phyloP scores from a whole-genome alignment of 53 echinoderm and acorn worm genomes.

The Hippasteria phrygiana region DNA sequence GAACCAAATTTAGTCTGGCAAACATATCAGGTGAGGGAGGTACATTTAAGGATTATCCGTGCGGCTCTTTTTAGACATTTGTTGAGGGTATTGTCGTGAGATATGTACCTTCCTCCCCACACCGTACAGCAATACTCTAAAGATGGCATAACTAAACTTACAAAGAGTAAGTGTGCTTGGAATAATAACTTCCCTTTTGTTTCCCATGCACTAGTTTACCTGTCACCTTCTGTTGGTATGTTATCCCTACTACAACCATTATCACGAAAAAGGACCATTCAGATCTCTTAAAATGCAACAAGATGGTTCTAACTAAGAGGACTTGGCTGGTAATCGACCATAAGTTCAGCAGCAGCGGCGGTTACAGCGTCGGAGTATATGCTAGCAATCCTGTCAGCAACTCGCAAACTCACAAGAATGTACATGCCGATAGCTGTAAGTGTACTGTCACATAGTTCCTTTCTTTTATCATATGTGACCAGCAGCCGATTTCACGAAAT shows the following conservation, averaged over 20 bases:
- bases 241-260: not conserved
- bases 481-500: too few relatives aligned
- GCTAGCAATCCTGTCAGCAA: constrained; percentile 40
- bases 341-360: constrained; percentile 10
- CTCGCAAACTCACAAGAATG: constrained; percentile 11
- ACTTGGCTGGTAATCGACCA: constrained; percentile 24
- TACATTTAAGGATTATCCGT: too few relatives aligned
- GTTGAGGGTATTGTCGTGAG: too few relatives aligned
- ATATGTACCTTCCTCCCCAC: too few relatives aligned
- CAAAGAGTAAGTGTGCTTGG: too few relatives aligned
- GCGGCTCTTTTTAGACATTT: too few relatives aligned
- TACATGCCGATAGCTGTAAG: constrained; percentile 29
- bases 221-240: constrained; percentile 67
- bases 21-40: too few relatives aligned
- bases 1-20: too few relatives aligned
- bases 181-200: not conserved
- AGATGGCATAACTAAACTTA: too few relatives aligned
- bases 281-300: not conserved
- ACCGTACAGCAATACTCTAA: too few relatives aligned
- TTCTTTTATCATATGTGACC: too few relatives aligned
- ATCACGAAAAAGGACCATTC: not conserved
- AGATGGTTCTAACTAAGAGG: not conserved
- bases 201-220: constrained; percentile 46
- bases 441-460: not conserved
- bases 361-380: constrained; percentile 33